Conservation (phyloP, 2,888 invertebrate genomes). For the Ophonus ardosiacus region DNA sequence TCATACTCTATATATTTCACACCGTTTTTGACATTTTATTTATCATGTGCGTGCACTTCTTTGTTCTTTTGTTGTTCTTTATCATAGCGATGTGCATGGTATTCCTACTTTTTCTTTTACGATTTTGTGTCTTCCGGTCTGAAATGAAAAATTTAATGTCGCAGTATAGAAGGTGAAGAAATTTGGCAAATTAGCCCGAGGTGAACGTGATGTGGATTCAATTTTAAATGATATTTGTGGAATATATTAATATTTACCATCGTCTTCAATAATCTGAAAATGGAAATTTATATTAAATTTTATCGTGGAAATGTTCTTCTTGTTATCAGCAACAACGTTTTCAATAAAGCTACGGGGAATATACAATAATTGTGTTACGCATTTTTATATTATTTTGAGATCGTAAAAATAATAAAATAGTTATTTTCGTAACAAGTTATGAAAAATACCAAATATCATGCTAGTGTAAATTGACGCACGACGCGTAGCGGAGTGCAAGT, state of each 20-base stretch:
- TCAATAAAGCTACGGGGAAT: neutral
- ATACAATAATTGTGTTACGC: neutral
- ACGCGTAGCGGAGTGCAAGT: too few relatives aligned
- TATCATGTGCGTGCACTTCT: slow-evolving; percentile 52
- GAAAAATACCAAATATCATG: too few relatives aligned
- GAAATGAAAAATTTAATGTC: slow-evolving; percentile 41
- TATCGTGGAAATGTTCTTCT: neutral
- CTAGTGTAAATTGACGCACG: too few relatives aligned
- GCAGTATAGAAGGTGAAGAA: neutral
- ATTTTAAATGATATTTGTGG: slow-evolving; percentile 12
- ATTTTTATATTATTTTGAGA: neutral
- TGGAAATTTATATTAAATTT: slow-evolving; percentile 27
- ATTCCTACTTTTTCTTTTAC: slow-evolving; percentile 16
- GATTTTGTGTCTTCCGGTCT: slow-evolving; percentile 43
- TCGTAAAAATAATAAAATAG: too few relatives aligned
- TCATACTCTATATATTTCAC: slow-evolving; percentile 50
- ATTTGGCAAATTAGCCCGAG: slow-evolving; percentile 14
- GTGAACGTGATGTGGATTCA: slow-evolving; percentile 8
- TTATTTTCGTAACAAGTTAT: too few relatives aligned
- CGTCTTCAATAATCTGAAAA: slow-evolving; percentile 25
- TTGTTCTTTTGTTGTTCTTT: slow-evolving; percentile 38
- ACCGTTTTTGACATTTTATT: slow-evolving; percentile 59
- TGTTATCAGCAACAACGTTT: neutral
- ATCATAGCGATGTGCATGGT: slow-evolving; percentile 1
- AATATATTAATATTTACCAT: slow-evolving; percentile 33